Conservation (phyloP, 1,140 invertebrate genomes). For the Melanaphis sacchari region DNA sequence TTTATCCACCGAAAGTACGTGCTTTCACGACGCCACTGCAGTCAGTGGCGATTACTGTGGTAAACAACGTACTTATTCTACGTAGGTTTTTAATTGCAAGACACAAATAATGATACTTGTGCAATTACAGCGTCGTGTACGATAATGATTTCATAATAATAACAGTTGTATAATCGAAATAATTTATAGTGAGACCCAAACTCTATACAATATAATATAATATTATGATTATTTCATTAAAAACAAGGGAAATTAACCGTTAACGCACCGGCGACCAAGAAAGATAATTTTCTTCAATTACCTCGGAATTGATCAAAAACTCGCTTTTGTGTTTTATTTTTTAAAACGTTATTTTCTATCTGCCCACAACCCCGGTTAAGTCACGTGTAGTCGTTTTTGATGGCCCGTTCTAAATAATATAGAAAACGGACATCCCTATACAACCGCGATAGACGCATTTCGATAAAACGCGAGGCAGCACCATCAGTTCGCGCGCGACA, state of each 20-base stretch:
- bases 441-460: background rate
- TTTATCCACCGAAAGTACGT: background rate
- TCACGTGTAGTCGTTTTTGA: background rate
- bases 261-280: too few species aligned
- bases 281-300: too few species aligned
- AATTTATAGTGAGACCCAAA: background rate
- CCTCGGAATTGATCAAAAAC: too few species aligned
- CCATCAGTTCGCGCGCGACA: slow-evolving; percentile 12
- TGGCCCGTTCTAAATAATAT: background rate
- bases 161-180: background rate
- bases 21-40: background rate
- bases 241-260: too few species aligned
- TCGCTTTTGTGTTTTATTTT: too few species aligned
- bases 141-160: background rate
- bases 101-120: background rate
- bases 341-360: too few species aligned
- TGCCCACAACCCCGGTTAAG: too few species aligned
- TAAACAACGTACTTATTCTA: background rate
- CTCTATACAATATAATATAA: too few species aligned
- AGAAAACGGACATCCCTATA: background rate
- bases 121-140: background rate
- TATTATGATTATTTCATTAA: too few species aligned
- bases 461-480: background rate
- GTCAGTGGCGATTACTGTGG: background rate
- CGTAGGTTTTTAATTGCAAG: too few species aligned